Evolutionary conservation across 2,797 vertebrate species (phyloP).

Genomic region (Pantherophis alleghaniensis): DNA sequence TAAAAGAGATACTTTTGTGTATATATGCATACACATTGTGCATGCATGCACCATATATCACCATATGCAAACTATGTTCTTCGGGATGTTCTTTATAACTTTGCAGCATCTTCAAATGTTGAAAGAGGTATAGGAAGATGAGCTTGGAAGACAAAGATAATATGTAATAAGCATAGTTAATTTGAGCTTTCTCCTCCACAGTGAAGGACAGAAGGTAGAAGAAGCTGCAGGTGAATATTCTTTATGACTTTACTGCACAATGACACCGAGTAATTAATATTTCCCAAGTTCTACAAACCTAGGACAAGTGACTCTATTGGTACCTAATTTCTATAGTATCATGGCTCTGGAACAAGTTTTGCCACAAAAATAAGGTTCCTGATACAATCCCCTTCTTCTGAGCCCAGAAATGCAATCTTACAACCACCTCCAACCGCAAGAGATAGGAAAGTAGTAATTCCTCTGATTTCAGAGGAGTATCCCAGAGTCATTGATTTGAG

Average conservation of each 20-base stretch:
- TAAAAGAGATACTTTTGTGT: background rate
- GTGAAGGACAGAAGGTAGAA: background rate
- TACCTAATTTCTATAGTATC: background rate
- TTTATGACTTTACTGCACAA: constrained; percentile 13
- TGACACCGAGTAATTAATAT: background rate
- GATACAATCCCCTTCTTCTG: background rate
- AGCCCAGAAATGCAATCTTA: background rate
- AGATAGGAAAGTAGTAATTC: background rate
- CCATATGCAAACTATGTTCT: background rate
- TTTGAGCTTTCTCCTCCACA: background rate
- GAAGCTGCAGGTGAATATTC: background rate
- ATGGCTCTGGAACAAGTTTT: background rate
- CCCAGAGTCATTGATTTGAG: background rate
- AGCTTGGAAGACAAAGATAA: constrained; percentile 23
- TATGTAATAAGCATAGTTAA: background rate
- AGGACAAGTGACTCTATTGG: background rate
- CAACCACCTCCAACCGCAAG: background rate
- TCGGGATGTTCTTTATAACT: background rate
- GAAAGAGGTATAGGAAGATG: constrained; percentile 18
- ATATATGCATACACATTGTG: background rate
- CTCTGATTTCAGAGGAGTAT: background rate
- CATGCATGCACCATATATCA: background rate
- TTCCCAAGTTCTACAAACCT: constrained; percentile 28
- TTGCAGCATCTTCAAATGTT: background rate
- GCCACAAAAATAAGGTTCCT: background rate